phyloP scores from a whole-genome alignment of 2,113 vertebrate species.

The Salvelinus namaycush region DNA sequence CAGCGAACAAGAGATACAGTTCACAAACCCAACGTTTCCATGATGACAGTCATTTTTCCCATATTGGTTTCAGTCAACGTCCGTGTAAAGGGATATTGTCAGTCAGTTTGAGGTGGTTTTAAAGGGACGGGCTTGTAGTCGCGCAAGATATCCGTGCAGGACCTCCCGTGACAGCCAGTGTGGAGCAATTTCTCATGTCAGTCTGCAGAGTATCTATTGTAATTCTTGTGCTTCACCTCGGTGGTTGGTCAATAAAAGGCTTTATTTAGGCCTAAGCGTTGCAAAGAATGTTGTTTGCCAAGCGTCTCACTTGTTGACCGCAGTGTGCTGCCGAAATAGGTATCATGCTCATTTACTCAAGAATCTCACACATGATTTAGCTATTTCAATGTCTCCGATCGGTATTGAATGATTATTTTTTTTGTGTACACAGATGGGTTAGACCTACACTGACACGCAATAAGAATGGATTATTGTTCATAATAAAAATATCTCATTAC shows the following conservation, averaged over 20 bases:
- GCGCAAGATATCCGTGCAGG: constrained; percentile 57
- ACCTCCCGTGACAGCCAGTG: constrained; percentile 42
- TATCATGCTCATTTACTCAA: background rate
- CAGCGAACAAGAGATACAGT: constrained; percentile 16
- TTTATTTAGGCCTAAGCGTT: constrained; percentile 35
- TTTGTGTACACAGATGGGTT: too few species aligned
- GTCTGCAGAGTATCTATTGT: constrained; percentile 31
- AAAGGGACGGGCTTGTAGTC: constrained; percentile 59
- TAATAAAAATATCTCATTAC: constrained; percentile 27
- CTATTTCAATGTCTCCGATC: too few species aligned
- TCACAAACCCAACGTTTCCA: constrained; percentile 16
- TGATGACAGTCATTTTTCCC: constrained; percentile 44
- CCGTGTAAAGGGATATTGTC: constrained; percentile 77
- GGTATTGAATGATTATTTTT: background rate
- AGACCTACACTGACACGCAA: constrained; percentile 25
- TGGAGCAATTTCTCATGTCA: constrained; percentile 56
- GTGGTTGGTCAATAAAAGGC: constrained; percentile 48
- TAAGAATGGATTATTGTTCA: constrained; percentile 34
- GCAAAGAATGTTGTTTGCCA: constrained; percentile 44
- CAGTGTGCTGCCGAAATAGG: constrained; percentile 25
- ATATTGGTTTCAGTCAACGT: constrained; percentile 64
- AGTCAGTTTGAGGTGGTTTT: constrained; percentile 68
- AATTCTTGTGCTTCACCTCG: constrained; percentile 66
- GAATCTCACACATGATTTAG: too few species aligned
- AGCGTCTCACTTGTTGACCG: constrained; percentile 50